phyloP scores from a whole-genome alignment of 2,113 vertebrate species.

The Dinomys branickii region DNA sequence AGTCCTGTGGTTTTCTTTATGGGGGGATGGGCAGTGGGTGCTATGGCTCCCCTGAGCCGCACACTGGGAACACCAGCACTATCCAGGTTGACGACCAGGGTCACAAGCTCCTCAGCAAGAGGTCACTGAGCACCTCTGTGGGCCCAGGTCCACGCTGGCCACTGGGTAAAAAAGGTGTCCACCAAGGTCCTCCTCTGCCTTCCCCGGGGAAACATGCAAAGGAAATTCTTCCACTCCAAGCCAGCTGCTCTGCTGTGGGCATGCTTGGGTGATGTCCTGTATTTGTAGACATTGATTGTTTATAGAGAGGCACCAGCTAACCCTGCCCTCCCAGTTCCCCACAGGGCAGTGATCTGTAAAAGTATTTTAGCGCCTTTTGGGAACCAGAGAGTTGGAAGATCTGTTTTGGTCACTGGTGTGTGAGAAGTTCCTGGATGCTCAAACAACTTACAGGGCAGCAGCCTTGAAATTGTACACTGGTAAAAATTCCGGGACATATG shows the following conservation, averaged over 20 bases:
- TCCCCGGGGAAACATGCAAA: background rate
- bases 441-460: background rate
- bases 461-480: constrained; percentile 39
- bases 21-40: background rate
- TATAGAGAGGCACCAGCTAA: background rate
- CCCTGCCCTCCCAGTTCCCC: background rate
- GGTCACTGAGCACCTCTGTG: background rate
- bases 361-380: background rate
- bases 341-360: background rate
- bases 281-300: background rate
- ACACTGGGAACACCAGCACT: background rate
- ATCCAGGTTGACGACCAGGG: background rate
- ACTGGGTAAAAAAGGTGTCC: background rate
- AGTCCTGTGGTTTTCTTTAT: background rate
- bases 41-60: background rate
- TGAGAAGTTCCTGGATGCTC: constrained; percentile 32
- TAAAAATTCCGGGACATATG: constrained; percentile 59
- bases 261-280: background rate
- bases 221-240: background rate
- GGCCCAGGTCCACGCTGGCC: background rate
- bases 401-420: background rate
- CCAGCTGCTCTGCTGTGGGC: background rate
- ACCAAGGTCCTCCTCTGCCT: background rate
- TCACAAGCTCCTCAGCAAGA: background rate
- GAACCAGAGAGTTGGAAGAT: background rate